Evolutionary conservation across 23 tunicate species (phyloP).

Genomic region (Clavelina lepadiformis): DNA sequence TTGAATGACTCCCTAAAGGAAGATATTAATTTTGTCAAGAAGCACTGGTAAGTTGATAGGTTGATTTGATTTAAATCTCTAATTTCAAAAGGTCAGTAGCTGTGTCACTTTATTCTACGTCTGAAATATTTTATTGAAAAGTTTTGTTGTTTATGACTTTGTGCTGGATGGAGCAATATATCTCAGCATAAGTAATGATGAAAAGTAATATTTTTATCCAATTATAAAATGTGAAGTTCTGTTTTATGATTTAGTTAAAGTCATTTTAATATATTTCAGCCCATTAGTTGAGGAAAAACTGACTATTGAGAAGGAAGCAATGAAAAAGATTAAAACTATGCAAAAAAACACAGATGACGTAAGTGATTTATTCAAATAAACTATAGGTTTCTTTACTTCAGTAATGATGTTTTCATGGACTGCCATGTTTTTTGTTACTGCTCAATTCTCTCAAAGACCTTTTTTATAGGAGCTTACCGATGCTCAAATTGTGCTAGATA

Average conservation of each 20-base stretch:
- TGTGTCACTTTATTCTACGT: too few species aligned
- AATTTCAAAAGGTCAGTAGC: too few species aligned
- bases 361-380: constrained; percentile 3
- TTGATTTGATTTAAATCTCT: too few species aligned
- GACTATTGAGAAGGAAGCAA: constrained; percentile 72
- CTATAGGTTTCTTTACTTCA: neutral
- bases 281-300: constrained; percentile 88
- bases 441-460: neutral
- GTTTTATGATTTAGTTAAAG: neutral
- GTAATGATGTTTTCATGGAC: neutral
- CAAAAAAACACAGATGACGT: constrained; percentile 64
- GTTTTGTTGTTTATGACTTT: too few species aligned
- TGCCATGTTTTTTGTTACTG: neutral
- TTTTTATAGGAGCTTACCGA: constrained; percentile 53
- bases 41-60: constrained; percentile 57
- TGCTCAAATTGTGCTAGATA: constrained; percentile 44
- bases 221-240: too few species aligned
- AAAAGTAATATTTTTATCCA: too few species aligned
- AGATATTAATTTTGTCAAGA: constrained; percentile 76
- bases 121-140: too few species aligned
- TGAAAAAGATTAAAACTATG: constrained; percentile 64
- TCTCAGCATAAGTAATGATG: too few species aligned
- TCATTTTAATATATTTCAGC: constrained; percentile 16
- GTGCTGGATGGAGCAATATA: too few species aligned
- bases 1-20: constrained; percentile 59